Base-by-base conservation (phyloP, 2,797 vertebrate species). In the Pangasius larnaudii region DNA sequence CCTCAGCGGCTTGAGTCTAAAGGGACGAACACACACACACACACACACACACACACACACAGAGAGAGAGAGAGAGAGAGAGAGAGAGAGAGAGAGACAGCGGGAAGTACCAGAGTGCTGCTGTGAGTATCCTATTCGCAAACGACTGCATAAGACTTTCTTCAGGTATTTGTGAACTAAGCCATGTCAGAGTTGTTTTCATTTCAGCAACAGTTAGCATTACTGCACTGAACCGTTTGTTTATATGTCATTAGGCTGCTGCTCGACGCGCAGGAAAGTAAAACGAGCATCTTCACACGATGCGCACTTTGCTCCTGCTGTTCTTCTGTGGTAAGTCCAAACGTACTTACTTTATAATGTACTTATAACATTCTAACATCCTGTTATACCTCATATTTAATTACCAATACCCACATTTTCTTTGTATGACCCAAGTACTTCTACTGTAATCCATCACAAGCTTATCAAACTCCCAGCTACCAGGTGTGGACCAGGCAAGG, bases 281-380 rank as follows among this genome's bases (percentile, higher is more conserved):
- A 89, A 93, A 90, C 90, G 14, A 82, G n/a, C 80, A 42, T 89
- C 90, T 91, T 87, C 13, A 78, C 88, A 92, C 93, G 90, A 96
- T 96, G 95, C 91, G 39, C 84, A 87, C 91, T 85, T 80, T 92
- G 3, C 91, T 95, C 79, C 11, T 94, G 14, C 72, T 91, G 85
- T 90, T 96, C 67, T 10, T 94, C 80, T 94, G 89, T 88, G 95
- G 96, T 96, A 74, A 96, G 95, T 95, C 16, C 33, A 77, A 69
- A 63, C 9, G 22, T 81, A 16, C n/a, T 87, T 22, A 19, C 24
- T 53, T 56, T 8, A 53, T 61, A 24, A 19, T 56, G 42, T 19
- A 42, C 33, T 14, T 63, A 67, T 33, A 74, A n/a, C 27, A 71
- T 30, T n/a, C 59, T 65, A 22, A 24, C 27, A 9, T 10, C 22